These are phyloP conservation scores for Gasterosteus nipponicus DNA, from an alignment of 2,113 vertebrate species.

Conservation along the genomic window DNA sequence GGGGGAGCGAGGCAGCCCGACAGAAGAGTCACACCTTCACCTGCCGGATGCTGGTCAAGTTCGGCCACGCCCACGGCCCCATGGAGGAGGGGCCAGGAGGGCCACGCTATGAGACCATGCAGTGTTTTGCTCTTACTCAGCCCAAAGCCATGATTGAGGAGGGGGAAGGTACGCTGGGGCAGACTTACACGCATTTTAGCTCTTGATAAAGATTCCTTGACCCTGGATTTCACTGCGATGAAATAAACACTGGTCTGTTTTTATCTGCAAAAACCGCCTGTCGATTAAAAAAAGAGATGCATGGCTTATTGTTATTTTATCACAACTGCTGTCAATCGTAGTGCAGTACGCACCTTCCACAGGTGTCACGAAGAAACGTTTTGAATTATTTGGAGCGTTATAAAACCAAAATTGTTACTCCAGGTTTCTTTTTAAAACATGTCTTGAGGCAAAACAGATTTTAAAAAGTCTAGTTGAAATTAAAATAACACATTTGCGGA, in stretches of 20 bases:
- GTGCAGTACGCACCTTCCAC: background rate
- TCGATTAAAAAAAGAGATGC: background rate
- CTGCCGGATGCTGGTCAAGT: slow-evolving; percentile 95
- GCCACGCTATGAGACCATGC: slow-evolving; percentile 96
- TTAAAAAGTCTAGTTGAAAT: background rate
- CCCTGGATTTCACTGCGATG: background rate
- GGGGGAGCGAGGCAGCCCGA: slow-evolving; percentile 89
- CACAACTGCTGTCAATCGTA: background rate
- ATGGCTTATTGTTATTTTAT: background rate
- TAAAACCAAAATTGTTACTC: background rate
- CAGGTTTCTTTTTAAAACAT: background rate
- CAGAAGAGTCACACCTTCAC: slow-evolving; percentile 98
- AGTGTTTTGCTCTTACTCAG: slow-evolving; percentile 97
- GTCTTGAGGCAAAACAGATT: background rate
- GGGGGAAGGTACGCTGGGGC: slow-evolving; percentile 86
- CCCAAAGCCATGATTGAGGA: slow-evolving; percentile 98
- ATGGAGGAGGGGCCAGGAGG: slow-evolving; percentile 85
- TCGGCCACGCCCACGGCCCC: slow-evolving; percentile 79
- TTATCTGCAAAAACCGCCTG: background rate
- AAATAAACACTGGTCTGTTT: background rate
- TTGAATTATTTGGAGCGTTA: too few species aligned
- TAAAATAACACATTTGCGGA: background rate
- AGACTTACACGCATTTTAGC: background rate
- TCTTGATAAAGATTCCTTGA: background rate
- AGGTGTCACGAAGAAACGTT: background rate